Percentiles rank a stretch among this genome's conserved stretches.
Evolutionary conservation across 2,888 invertebrate species (phyloP).

Genomic region (Drosophila hamatofila): DNA sequence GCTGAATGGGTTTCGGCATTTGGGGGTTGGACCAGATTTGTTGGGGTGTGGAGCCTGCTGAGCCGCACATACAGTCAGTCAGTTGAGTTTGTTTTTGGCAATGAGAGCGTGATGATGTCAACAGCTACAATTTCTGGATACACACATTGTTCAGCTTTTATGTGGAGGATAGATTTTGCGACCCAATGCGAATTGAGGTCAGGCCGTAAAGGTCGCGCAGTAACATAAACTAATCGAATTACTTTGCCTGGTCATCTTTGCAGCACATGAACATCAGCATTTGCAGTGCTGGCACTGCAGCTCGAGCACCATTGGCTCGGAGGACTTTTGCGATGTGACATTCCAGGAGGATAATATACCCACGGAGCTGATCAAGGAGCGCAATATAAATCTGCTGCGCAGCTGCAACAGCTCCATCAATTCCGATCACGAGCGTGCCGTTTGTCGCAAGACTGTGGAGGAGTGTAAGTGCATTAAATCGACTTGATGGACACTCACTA

Average conservation of each 20-base stretch:
- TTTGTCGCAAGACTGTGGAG: constrained; percentile 84
- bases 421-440: constrained; percentile 82
- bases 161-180: background rate
- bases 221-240: constrained; percentile 15
- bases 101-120: constrained; percentile 45
- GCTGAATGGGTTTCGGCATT: constrained; percentile 11
- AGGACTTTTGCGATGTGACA: constrained; percentile 81
- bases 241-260: background rate
- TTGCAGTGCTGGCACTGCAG: constrained; percentile 84
- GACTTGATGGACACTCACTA: background rate
- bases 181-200: constrained; percentile 31
- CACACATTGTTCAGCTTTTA: constrained; percentile 2
- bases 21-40: constrained; percentile 22
- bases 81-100: constrained; percentile 30
- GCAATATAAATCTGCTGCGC: constrained; percentile 78
- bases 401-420: constrained; percentile 81
- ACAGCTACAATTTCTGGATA: constrained; percentile 12
- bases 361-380: constrained; percentile 70
- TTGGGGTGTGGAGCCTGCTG: constrained; percentile 3
- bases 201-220: constrained; percentile 46
- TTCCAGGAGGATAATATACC: constrained; percentile 83
- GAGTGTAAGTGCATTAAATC: constrained; percentile 68
- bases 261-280: constrained; percentile 49
- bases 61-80: constrained; percentile 3
- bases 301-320: constrained; percentile 82